Base-by-base conservation (phyloP, 2,888 invertebrate genomes). In the Ophion slaviceki region DNA sequence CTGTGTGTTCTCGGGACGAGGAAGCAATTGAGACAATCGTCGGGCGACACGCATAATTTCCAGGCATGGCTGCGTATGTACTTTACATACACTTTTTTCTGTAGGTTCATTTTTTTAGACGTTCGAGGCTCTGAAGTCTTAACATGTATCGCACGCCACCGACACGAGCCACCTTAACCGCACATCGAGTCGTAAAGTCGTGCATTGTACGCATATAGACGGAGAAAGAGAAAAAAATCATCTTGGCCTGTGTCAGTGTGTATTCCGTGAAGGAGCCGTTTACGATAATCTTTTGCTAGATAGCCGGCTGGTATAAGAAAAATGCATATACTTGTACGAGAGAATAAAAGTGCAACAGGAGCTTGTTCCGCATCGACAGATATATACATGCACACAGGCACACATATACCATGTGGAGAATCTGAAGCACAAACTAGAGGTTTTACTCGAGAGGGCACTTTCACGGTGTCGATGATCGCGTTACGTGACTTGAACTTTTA, bases 401-500 rank as follows among this genome's bases (percentile, higher is more conserved):
- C 53, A 53, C 53, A 14, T 53, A 14, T 4, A 2, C 59, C 11
- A 14, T 40, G 24, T 24, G 36, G 74, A 76, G 53, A 72, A 66
- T 75, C 76, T 53, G 61, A 20, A 72, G 61, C 59, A 72, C 47
- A 45, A 14, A 66, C 53, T 47, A 8, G n/a, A 62, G 77, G 45
- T 45, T 78, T 24, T 32, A 71, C 68, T 62, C 85, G 67, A 71
- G 75, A 66, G 71, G 28, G 17, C 84, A 74, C 68, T 77, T 84
- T 67, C 24, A 17, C 81, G 45, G 57, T 64, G n/a, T 53, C n/a
- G 40, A 71, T 67, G 36, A 47, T 75, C 74, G 47, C 59, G 78
- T 81, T 62, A 86, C 66, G 79, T 28, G 32, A 72, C 71, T 80
- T 80, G 68, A 84, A 86, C 85, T 87, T 87, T 82, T 77, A 80